A percentile compares a stretch with the other conserved stretches of the same genome.
Conservation (phyloP, 2,888 invertebrate species). For the Himalopsyche japonica region DNA sequence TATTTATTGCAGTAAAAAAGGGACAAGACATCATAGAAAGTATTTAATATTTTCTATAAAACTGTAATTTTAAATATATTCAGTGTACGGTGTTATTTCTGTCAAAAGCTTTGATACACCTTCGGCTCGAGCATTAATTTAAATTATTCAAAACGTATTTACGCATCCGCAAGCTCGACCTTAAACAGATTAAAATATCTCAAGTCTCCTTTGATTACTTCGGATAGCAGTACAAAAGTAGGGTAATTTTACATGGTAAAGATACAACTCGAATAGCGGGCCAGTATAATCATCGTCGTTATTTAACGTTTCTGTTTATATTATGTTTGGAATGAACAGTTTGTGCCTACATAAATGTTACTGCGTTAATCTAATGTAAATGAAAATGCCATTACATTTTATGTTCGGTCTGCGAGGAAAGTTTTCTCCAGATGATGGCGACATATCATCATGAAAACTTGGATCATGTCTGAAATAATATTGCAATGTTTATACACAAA, state of each 20-base stretch:
- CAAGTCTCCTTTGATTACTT: slow-evolving; percentile 31
- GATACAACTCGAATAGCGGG: too few relatives aligned
- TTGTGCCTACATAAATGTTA: neutral
- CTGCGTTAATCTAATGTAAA: slow-evolving; percentile 30
- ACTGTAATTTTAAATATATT: too few relatives aligned
- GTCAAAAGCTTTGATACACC: slow-evolving; percentile 13
- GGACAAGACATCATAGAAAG: too few relatives aligned
- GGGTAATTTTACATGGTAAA: slow-evolving; percentile 10
- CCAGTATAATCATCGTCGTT: neutral
- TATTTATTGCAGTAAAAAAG: too few relatives aligned
- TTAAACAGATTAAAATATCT: slow-evolving; percentile 35
- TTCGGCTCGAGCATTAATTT: neutral
- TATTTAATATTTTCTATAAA: too few relatives aligned
- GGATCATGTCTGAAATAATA: neutral
- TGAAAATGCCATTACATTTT: slow-evolving; percentile 25
- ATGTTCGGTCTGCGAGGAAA: slow-evolving; percentile 10
- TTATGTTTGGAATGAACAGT: neutral
- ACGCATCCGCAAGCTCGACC: slow-evolving; percentile 28
- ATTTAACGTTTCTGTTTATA: slow-evolving; percentile 2
- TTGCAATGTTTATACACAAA: too few relatives aligned
- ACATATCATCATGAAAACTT: slow-evolving; percentile 3
- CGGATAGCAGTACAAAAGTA: neutral
- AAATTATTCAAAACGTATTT: slow-evolving; percentile 34
- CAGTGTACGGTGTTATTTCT: too few relatives aligned
- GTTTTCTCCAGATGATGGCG: neutral